Base-by-base conservation (phyloP, 2,888 invertebrate species). In the Rhorus exstirpatorius region DNA sequence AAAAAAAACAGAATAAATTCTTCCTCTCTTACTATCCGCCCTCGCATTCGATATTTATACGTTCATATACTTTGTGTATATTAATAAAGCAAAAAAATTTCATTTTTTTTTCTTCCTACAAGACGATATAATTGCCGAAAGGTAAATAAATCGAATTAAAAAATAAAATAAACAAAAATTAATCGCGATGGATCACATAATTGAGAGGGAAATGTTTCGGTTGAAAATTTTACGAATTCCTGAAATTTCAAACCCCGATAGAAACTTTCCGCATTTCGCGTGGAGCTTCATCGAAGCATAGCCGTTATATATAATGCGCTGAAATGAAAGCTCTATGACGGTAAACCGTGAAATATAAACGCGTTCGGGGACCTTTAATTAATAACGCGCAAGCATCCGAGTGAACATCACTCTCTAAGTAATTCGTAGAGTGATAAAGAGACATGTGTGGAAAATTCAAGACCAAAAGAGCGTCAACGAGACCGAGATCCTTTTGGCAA, bases 331-430 rank as follows among this genome's bases (percentile, higher is more conserved):
- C 55, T 14, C 67, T 53, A 31, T 12, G 2, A 41, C 26, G 41
- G 21, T 67, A 49, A 76, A 60, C 49, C n/a, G 61, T 41, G 21
- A 60, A 26, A 74, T 76, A 10, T 58, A 60, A 24, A 51, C 31
- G 35, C 51, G 67, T 76, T 60, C 70, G 8, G 49, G 65, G 72
- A 74, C 72, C 74, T 81, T 75, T 81, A 80, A 80, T 81, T 78
- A 83, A 77, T 83, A 77, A 21, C 81, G 70, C 53, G 78, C 81
- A 63, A 68, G 72, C 80, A 77, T 80, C 72, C 80, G 65, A 44
- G 51, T 44, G 53, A 53, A 79, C 79, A 67, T 79, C 67, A 26
- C 38, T 72, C 75, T 44, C 31, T 51, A 6, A 49, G 35, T 71
- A 65, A 58, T 65, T 38, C 65, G 60, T 53, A 60, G 53, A 67